phyloP scores from a whole-genome alignment of 1,140 invertebrate species.

The Drosophila cardini region DNA sequence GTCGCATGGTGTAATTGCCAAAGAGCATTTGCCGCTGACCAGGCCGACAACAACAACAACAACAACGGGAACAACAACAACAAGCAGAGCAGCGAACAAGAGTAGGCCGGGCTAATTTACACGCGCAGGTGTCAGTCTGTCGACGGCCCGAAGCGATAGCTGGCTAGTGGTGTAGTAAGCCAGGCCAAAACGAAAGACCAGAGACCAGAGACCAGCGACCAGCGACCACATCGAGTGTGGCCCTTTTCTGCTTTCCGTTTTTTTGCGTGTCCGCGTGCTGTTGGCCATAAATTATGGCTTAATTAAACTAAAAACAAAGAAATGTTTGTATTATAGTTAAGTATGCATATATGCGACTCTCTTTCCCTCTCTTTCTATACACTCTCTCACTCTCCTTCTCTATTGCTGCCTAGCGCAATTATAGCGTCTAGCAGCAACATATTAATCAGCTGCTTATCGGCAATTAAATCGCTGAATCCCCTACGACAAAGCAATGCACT shows the following conservation, averaged over 20 bases:
- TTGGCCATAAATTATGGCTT: slow-evolving; percentile 81
- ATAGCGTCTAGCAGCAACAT: slow-evolving; percentile 49
- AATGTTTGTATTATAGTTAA: slow-evolving; percentile 41
- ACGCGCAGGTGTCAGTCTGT: slow-evolving; percentile 69
- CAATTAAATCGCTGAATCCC: slow-evolving; percentile 39
- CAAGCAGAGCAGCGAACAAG: not conserved
- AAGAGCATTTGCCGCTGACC: slow-evolving; percentile 16
- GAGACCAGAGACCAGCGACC: slow-evolving; percentile 5
- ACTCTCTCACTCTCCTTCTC: slow-evolving; percentile 24
- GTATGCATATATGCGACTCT: slow-evolving; percentile 33
- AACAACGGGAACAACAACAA: not conserved
- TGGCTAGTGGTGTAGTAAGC: not conserved
- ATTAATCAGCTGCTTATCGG: slow-evolving; percentile 68
- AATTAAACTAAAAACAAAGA: slow-evolving; percentile 75
- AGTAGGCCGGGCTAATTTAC: slow-evolving; percentile 60
- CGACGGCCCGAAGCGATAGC: slow-evolving; percentile 25
- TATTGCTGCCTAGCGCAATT: slow-evolving; percentile 39
- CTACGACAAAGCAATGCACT: slow-evolving; percentile 41
- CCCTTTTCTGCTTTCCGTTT: slow-evolving; percentile 29
- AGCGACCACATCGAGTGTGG: slow-evolving; percentile 57
- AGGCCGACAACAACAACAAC: slow-evolving; percentile 8
- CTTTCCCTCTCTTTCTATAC: not conserved
- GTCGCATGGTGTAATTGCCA: slow-evolving; percentile 41
- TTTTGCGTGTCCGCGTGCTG: slow-evolving; percentile 71
- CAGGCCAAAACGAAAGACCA: slow-evolving; percentile 4